A percentile compares a stretch with the other conserved stretches of the same genome.
Evolutionary conservation across 1,140 invertebrate species (phyloP).

Genomic region (Agrypnia vestita): DNA sequence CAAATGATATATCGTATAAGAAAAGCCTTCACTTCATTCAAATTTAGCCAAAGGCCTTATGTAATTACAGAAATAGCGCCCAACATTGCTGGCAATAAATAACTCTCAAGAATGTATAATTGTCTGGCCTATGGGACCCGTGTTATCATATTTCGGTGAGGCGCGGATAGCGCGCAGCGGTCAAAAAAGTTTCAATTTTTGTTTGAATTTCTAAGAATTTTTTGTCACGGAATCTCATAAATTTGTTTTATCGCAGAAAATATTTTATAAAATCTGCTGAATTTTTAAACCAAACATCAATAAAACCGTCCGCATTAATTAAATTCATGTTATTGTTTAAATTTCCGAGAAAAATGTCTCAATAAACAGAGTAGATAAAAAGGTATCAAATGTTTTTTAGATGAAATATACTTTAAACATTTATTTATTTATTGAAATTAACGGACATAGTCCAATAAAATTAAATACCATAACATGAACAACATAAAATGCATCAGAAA

Average conservation of each 20-base stretch:
- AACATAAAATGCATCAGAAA: no score
- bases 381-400: background rate
- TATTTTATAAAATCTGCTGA: slow-evolving; percentile 11
- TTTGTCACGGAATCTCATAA: slow-evolving; percentile 23
- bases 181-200: background rate
- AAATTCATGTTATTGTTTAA: background rate
- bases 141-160: background rate
- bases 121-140: slow-evolving; percentile 18
- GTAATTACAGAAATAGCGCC: slow-evolving; percentile 45
- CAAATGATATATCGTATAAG: slow-evolving; percentile 45
- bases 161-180: background rate
- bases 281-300: slow-evolving; percentile 13
- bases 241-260: slow-evolving; percentile 4
- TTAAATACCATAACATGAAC: no score
- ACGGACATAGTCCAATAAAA: no score
- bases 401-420: background rate
- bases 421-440: no score
- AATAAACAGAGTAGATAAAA: background rate
- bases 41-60: slow-evolving; percentile 45
- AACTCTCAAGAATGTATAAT: slow-evolving; percentile 38
- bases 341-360: background rate
- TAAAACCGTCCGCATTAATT: background rate
- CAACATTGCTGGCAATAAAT: slow-evolving; percentile 35
- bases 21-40: slow-evolving; percentile 38
- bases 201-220: slow-evolving; percentile 5